Evolutionary conservation across 2,888 invertebrate species (phyloP), one percentile per base, ranked within the genome.

Genomic region (Chrysomela aeneicollis): DNA sequence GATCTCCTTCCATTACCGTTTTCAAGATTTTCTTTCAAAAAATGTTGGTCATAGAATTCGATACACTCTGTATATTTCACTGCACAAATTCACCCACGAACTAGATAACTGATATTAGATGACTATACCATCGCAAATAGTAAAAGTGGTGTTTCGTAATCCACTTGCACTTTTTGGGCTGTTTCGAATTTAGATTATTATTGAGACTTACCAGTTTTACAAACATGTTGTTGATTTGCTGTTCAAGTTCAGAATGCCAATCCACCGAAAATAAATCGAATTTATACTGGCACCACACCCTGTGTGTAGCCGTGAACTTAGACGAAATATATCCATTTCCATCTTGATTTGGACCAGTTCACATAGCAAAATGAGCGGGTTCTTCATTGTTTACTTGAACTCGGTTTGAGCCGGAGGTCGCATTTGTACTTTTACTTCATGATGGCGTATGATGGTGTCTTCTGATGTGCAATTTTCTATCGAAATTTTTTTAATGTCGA

Each of bases 131-230:
- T 35, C 35, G 9, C 35, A 2, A 2, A 35, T 35, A 35, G 10
- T 10, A 35, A 35, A 10, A 6, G 35, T 35, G n/a, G 15, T 10
- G 15, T 15, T 42, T 10, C n/a, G 51, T 30, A 26, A 22, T 22
- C 22, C n/a, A 1, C 18, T 1, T 17, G 10, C 22, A 46, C 42
- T 59, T 59, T 59, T 62, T 59, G 3, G 3, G 3, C 6, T 6
- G 26, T 3, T 26, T 26, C 26, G 26, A 3, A n/a, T n/a, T n/a
- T n/a, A n/a, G n/a, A n/a, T n/a, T n/a, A n/a, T 6, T 5, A 26
- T 26, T 26, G 4, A 26, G 62, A 81, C 82, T 82, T 77, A 82
- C 82, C 82, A 82, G 79, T 80, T 82, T 82, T 78, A 81, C 80
- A 77, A 82, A 81, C 82, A 82, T 82, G 78, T 81, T 81, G 79